Conservation (phyloP, 2,113 vertebrate species). For the Ivindomyrus marchei region DNA sequence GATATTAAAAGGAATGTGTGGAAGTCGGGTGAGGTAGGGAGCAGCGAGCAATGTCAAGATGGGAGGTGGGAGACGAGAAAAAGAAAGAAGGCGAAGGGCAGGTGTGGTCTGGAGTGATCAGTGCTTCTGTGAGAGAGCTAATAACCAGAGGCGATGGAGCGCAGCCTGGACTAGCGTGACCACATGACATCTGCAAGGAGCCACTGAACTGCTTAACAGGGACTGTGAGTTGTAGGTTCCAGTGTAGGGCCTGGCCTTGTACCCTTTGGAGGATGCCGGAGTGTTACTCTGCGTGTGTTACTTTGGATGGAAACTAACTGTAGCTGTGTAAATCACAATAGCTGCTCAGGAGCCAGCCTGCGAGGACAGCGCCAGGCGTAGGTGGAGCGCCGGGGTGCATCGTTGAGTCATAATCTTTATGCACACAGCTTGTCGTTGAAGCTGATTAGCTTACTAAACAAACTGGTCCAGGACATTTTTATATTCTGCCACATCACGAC, state of each 20-base stretch:
- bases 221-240: neutral
- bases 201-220: neutral
- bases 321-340: neutral
- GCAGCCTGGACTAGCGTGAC: neutral
- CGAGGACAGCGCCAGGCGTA: neutral
- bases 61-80: neutral
- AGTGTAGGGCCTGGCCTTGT: neutral
- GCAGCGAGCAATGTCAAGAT: neutral
- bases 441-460: neutral
- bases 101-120: neutral
- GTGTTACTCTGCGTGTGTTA: neutral
- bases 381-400: neutral
- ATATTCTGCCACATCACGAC: neutral
- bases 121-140: neutral
- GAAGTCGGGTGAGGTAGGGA: neutral
- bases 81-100: neutral
- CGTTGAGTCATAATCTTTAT: constrained; percentile 1
- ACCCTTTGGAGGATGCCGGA: neutral
- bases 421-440: neutral
- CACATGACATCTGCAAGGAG: neutral
- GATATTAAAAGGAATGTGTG: neutral
- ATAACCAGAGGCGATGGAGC: neutral
- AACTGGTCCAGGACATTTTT: neutral
- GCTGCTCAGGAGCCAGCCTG: neutral
- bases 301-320: neutral